Percentiles rank a stretch among this genome's conserved stretches.
phyloP scores from a whole-genome alignment of 1,140 invertebrate species.

The Homalodisca vitripennis region DNA sequence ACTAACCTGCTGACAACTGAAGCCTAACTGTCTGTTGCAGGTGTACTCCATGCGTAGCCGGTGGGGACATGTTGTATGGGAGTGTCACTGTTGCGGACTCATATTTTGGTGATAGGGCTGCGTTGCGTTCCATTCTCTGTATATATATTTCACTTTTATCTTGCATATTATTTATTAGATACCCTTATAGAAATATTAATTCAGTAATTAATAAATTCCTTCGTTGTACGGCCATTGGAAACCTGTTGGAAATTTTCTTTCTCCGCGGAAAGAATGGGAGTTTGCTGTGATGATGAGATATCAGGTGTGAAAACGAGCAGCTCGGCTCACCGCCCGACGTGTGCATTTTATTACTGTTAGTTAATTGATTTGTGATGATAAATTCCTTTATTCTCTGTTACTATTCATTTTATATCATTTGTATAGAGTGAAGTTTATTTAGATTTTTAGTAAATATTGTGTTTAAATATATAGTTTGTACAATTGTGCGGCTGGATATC shows the following conservation, averaged over 20 bases:
- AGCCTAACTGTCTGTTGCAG: no score
- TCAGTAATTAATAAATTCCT: constrained; percentile 13
- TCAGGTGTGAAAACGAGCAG: background rate
- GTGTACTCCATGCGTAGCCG: constrained; percentile 19
- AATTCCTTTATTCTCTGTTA: constrained; percentile 24
- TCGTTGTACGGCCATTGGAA: background rate
- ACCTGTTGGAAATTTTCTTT: background rate
- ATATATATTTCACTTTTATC: constrained; percentile 22
- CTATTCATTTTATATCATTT: constrained; percentile 21
- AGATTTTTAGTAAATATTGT: constrained; percentile 2
- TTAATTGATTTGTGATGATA: constrained; percentile 7
- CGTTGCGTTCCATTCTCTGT: constrained; percentile 20
- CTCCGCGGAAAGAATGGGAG: background rate
- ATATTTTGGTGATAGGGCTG: constrained; percentile 20
- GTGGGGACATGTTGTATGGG: constrained; percentile 1
- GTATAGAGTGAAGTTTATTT: constrained; percentile 21
- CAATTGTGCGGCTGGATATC: background rate
- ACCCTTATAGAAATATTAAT: constrained; percentile 10
- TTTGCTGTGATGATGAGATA: background rate
- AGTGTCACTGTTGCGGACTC: constrained; percentile 18
- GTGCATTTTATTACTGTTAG: constrained; percentile 7
- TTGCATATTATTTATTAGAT: constrained; percentile 26
- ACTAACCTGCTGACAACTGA: no score
- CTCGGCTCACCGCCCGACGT: background rate
- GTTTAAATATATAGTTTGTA: constrained; percentile 23